These are phyloP conservation scores for Pandemis cinnamomeana DNA, from an alignment of 2,888 invertebrate species.

Conservation along the genomic window DNA sequence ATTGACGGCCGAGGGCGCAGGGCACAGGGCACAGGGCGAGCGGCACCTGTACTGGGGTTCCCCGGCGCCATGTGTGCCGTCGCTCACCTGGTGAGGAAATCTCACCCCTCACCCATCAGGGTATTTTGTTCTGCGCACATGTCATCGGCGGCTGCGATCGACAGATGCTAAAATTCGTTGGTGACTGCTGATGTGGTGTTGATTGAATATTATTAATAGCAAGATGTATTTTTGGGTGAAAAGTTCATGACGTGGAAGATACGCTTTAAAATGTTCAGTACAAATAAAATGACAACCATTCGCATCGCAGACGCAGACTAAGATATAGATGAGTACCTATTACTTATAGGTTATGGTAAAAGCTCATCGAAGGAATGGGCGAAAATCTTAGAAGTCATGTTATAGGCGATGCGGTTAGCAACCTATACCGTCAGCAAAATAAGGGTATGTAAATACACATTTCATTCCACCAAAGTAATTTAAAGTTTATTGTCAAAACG, in stretches of 20 bases:
- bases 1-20: conserved; percentile 56
- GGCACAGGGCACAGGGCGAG: conserved; percentile 51
- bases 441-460: too few relatives aligned
- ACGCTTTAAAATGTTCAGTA: too few relatives aligned
- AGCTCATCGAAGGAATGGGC: too few relatives aligned
- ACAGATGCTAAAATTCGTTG: conserved; percentile 84
- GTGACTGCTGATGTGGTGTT: conserved; percentile 67
- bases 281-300: too few relatives aligned
- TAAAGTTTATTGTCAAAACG: not conserved
- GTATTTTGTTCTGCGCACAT: conserved; percentile 76
- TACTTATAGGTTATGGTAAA: too few relatives aligned
- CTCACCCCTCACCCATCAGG: conserved; percentile 73
- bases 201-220: conserved; percentile 59
- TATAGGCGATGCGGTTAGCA: too few relatives aligned
- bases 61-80: conserved; percentile 73
- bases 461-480: too few relatives aligned
- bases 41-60: conserved; percentile 81
- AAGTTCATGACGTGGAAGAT: not conserved
- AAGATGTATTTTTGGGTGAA: not conserved
- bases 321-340: too few relatives aligned
- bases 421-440: too few relatives aligned
- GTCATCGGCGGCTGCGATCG: conserved; percentile 78
- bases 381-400: too few relatives aligned
- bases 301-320: too few relatives aligned
- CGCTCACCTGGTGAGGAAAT: conserved; percentile 78